Base-by-base conservation (phyloP, 2,797 vertebrate species). In the Peromyscus nudipes region DNA sequence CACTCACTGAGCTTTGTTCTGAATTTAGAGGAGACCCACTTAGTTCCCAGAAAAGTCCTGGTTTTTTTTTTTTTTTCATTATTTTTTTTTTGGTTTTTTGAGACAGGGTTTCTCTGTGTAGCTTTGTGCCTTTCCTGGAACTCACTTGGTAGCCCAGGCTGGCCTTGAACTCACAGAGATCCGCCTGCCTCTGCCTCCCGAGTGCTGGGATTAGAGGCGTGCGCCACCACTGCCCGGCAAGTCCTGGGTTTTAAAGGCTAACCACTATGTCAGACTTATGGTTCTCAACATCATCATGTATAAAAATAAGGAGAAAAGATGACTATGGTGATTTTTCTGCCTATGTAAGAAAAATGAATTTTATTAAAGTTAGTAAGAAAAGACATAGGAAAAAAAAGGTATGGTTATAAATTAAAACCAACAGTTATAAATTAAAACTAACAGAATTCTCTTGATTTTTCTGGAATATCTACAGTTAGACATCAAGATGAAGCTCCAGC, bases 331-430 rank as follows among this genome's bases (percentile, higher is more conserved):
- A 94, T 89, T 95, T 94, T 69, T 89, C 49, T 92, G 75, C 21
- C 49, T 52, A 65, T 34, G 4, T 92, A 94, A 94, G 65, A 96
- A 95, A 96, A 96, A 89, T 65, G 81, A 57, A 11, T 86, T 95
- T 92, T 94, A 95, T 79, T 92, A 95, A 83, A 34, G 97, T 69
- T 92, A 95, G 49, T 83, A 94, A 91, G 62, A 91, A 83, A 96
- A 93, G 79, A 65, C 31, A 97, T 0, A 94, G 52, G 79, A n/a
- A 29, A 71, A 81, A 80, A 92, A 2, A 52, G 19, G 23, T 89
- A 94, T 86, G 81, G 75, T 92, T 95, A 91, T 91, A 91, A 96
- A 95, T 67, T 91, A 89, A 93, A 96, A 84, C 75, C 46, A 89
- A 83, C 23, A 57, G 79, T 94, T 95, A 92, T 91, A 91, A 95